Percentiles rank a stretch among this genome's conserved stretches.
These are phyloP conservation scores for Chrysocyon brachyurus DNA, from an alignment of 2,797 vertebrate species.

Conservation along the genomic window DNA sequence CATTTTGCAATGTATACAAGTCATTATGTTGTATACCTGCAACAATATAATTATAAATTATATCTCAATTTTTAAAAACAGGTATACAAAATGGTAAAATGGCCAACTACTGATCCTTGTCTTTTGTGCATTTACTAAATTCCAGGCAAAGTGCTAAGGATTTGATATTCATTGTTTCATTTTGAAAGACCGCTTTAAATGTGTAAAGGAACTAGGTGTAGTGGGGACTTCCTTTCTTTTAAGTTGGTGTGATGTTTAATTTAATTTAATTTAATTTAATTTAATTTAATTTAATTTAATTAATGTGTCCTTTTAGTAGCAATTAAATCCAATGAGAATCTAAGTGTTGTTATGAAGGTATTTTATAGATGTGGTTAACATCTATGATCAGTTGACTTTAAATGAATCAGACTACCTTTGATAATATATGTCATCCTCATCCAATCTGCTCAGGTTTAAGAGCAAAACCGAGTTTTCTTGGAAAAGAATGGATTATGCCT, in stretches of 20 bases:
- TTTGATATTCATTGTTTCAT: not conserved
- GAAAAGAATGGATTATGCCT: not conserved
- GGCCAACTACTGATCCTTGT: not conserved
- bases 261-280: too few species aligned
- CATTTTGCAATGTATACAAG: not conserved
- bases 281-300: too few species aligned
- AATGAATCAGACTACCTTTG: not conserved
- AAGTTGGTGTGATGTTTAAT: not conserved
- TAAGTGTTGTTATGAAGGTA: not conserved
- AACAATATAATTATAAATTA: not conserved
- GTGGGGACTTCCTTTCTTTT: not conserved
- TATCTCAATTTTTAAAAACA: not conserved
- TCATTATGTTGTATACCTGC: not conserved
- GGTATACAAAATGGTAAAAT: not conserved
- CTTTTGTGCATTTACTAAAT: conserved; percentile 26
- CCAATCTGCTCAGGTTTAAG: not conserved
- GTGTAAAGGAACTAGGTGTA: not conserved
- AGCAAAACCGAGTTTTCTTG: not conserved
- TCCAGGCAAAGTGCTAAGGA: not conserved
- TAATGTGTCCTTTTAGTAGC: not conserved
- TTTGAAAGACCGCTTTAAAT: not conserved
- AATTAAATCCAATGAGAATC: not conserved
- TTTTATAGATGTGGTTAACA: not conserved
- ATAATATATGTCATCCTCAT: not conserved
- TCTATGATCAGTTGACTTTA: not conserved